Conservation (phyloP, 2,113 vertebrate species). For the Sus scrofa region DNA sequence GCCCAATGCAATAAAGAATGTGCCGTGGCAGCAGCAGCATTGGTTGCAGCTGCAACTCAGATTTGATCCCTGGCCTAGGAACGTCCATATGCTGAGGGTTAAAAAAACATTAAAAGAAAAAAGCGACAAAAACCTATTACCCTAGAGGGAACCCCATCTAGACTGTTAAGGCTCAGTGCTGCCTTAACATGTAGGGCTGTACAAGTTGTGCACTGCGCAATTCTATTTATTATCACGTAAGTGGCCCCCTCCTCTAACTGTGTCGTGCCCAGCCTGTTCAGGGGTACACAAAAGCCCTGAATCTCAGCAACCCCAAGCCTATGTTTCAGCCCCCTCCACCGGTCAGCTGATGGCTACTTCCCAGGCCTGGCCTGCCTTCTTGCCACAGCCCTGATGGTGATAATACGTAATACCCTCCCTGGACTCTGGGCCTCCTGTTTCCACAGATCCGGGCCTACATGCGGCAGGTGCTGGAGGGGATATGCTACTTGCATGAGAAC, state of each 20-base stretch:
- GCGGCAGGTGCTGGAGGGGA: constrained; percentile 94
- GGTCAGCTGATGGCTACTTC: constrained; percentile 11
- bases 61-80: too few species aligned
- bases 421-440: constrained; percentile 55
- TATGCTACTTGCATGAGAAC: constrained; percentile 94
- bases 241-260: neutral
- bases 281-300: constrained; percentile 1
- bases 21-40: too few species aligned
- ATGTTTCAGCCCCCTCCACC: neutral
- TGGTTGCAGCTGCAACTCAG: too few species aligned
- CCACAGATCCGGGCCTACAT: constrained; percentile 94
- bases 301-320: neutral
- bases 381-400: neutral
- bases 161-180: neutral
- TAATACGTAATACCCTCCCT: neutral
- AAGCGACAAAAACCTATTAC: neutral
- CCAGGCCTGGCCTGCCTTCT: neutral
- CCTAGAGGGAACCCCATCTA: neutral
- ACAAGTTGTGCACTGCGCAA: neutral
- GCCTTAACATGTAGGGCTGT: neutral
- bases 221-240: neutral
- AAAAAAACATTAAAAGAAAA: too few species aligned
- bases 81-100: too few species aligned
- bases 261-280: neutral
- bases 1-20: too few species aligned